phyloP scores from a whole-genome alignment of 2,888 invertebrate genomes.

The Palloptera scutellata region DNA sequence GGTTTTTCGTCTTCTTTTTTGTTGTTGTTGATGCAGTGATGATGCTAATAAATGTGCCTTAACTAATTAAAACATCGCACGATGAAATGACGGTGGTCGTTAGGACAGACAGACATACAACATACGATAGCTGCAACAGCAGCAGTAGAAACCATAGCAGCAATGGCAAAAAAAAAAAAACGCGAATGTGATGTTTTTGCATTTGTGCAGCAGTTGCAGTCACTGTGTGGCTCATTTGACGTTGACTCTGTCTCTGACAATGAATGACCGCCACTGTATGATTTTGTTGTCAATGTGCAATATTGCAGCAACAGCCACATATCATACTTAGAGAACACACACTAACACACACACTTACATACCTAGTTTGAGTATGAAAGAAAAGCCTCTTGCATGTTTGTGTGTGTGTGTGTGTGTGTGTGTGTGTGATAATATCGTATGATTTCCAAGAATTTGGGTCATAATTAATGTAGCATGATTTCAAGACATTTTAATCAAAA shows the following conservation, averaged over 20 bases:
- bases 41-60: constrained; percentile 44
- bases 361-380: not conserved
- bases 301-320: not conserved
- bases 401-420: constrained; percentile 13
- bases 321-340: not conserved
- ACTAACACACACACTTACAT: not conserved
- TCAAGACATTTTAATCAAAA: constrained; percentile 46
- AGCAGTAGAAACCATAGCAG: too few species aligned
- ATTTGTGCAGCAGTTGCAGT: constrained; percentile 14
- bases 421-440: constrained; percentile 2
- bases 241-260: constrained; percentile 26
- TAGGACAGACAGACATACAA: constrained; percentile 20
- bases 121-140: too few species aligned
- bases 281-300: constrained; percentile 35
- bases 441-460: constrained; percentile 64
- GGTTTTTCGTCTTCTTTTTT: too few species aligned
- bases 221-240: not conserved
- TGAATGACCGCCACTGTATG: constrained; percentile 58
- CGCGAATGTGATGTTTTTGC: constrained; percentile 1
- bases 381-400: constrained; percentile 14
- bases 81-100: constrained; percentile 23
- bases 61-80: constrained; percentile 62
- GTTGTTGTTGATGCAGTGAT: constrained; percentile 16
- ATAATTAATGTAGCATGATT: constrained; percentile 65
- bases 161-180: too few species aligned